Evolutionary conservation across 2,113 vertebrate species (phyloP), one percentile per base, ranked within the genome.

Genomic region (Lampris incognitus): DNA sequence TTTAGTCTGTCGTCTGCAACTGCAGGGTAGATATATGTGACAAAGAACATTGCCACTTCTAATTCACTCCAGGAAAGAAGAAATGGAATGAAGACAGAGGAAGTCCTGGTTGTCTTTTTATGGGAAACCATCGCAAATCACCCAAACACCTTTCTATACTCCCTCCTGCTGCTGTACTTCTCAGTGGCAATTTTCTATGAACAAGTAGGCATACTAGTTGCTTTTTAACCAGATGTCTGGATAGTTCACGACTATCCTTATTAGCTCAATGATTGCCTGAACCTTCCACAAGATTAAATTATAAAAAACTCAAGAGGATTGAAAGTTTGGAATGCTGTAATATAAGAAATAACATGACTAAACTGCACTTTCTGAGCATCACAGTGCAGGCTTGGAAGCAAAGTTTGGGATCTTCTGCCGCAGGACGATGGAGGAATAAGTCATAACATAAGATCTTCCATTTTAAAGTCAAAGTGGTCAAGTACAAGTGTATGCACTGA

Each of bases 41-140:
- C 89, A 84, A 87, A 87, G 79, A 84, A 85, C 90, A 83, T 91
- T 91, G 91, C 90, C 85, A 85, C 92, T 92, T 92, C 72, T 91
- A 89, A 91, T 82, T 91, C 90, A 90, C 91, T 93, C 88, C 91
- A 94, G 93, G 91, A 85, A 91, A 82, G 91, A 93, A 91, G 92
- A 93, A 86, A 51, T 68, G 85, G 84, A 90, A 85, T 92, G 92
- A 93, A 90, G 92, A 91, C 79, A 83, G 88, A 82, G 85, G 83
- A 74, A 77, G 79, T 84, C 77, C 91, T 86, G 90, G 83, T 88
- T 80, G 3, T 73, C 88, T 74, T 87, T 63, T 78, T 71, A 84
- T 39, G 83, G 87, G 83, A 56, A 78, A 74, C 40, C 72, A 75
- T 81, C 88, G 82, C 51, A 73, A 78, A 74, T 13, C 3, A 13